These are phyloP conservation scores for Eurytoma californica DNA, from an alignment of 2,888 invertebrate genomes.

Conservation along the genomic window DNA sequence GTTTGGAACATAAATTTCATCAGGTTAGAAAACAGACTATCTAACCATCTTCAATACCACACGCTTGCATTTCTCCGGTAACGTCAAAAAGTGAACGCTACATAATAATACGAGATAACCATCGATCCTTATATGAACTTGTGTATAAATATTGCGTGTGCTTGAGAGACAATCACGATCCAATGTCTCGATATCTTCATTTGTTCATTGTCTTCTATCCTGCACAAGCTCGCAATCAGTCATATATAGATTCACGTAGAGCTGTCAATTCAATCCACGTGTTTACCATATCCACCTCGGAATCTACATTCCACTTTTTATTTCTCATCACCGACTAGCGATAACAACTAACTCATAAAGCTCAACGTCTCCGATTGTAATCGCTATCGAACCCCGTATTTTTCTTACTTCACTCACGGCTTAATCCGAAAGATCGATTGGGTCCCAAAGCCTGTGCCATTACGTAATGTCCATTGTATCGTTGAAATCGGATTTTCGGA, in stretches of 20 bases:
- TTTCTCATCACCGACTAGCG: not conserved
- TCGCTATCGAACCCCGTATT: not conserved
- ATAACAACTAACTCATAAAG: slow-evolving; percentile 27
- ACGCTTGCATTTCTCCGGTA: no score
- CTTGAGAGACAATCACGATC: no score
- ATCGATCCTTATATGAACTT: no score
- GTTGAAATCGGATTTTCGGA: not conserved
- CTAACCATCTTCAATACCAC: not conserved
- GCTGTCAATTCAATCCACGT: slow-evolving; percentile 5
- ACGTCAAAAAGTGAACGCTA: no score
- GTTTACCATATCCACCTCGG: not conserved
- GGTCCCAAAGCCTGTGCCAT: not conserved
- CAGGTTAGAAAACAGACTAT: no score
- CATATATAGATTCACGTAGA: not conserved
- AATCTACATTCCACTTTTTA: slow-evolving; percentile 26
- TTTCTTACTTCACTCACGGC: slow-evolving; percentile 5
- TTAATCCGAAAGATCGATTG: not conserved
- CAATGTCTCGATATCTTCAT: no score
- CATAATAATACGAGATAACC: no score
- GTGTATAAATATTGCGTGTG: no score
- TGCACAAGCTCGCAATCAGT: no score
- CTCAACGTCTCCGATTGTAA: slow-evolving; percentile 12
- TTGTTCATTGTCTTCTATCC: no score
- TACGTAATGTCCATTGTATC: not conserved
- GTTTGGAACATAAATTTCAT: not conserved